Conservation (phyloP, 1,140 invertebrate genomes). For the Lamellibrachia luymesi region DNA sequence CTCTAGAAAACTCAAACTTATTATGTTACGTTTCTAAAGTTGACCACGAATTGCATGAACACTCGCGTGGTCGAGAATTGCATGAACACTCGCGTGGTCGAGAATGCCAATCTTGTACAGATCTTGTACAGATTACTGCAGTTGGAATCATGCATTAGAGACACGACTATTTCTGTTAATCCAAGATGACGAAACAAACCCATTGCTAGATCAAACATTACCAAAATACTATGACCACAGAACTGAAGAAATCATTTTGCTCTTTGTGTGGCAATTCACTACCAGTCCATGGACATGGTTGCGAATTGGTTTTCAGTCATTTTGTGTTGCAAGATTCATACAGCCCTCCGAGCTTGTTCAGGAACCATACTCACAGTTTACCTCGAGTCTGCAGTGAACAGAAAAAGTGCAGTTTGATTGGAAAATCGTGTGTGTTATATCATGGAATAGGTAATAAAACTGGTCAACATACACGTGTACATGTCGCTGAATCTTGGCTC, state of each 20-base stretch:
- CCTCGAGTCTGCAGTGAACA: not conserved
- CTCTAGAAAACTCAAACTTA: not conserved
- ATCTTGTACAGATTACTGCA: not conserved
- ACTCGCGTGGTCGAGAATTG: not conserved
- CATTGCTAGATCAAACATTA: not conserved
- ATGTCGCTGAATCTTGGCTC: not conserved
- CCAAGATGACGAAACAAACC: not conserved
- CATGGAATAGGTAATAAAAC: not conserved
- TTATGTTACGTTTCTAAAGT: not conserved
- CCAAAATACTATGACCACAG: no score
- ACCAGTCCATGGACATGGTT: not conserved
- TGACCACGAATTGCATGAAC: not conserved
- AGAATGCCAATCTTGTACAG: not conserved
- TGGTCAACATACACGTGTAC: not conserved
- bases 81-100: not conserved
- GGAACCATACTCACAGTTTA: not conserved
- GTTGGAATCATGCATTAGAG: not conserved
- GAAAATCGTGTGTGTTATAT: not conserved
- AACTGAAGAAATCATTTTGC: no score
- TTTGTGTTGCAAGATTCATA: not conserved
- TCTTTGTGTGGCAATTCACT: not conserved
- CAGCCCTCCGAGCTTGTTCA: not conserved
- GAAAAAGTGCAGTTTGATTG: not conserved
- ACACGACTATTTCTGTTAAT: not conserved
- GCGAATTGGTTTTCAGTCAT: not conserved